Conservation (phyloP, 1,140 invertebrate species). For the Goniozus legneri region DNA sequence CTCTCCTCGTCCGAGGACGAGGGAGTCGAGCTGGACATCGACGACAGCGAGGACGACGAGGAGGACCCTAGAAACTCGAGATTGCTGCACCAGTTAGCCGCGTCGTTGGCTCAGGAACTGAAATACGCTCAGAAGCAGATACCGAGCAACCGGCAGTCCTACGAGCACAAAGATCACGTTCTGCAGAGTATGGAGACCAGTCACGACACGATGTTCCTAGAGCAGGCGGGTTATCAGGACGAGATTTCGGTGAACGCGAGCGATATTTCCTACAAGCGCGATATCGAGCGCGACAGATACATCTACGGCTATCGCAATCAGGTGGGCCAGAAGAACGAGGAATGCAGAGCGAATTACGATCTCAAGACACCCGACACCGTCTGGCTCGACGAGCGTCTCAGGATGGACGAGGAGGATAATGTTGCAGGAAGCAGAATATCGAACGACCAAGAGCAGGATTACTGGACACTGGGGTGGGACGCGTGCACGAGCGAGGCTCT, state of each 20-base stretch:
- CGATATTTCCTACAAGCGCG: background rate
- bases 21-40: constrained; percentile 31
- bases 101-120: constrained; percentile 37
- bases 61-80: constrained; percentile 29
- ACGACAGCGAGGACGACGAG: constrained; percentile 26
- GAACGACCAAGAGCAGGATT: background rate
- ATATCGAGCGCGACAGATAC: too few species aligned
- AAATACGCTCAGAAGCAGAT: constrained; percentile 29
- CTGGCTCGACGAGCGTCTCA: constrained; percentile 7
- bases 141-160: background rate
- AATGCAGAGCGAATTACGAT: background rate
- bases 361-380: background rate
- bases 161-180: background rate
- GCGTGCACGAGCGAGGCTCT: constrained; percentile 42
- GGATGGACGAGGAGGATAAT: constrained; percentile 1
- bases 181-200: constrained; percentile 24
- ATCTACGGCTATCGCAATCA: too few species aligned
- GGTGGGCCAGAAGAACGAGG: background rate
- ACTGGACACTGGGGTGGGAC: constrained; percentile 45
- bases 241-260: background rate
- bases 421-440: background rate
- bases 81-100: constrained; percentile 40
- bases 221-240: constrained; percentile 8
- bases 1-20: constrained; percentile 44
- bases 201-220: constrained; percentile 18